These are phyloP conservation scores for Gryon sp. DNA, from an alignment of 1,140 invertebrate genomes.

Conservation along the genomic window DNA sequence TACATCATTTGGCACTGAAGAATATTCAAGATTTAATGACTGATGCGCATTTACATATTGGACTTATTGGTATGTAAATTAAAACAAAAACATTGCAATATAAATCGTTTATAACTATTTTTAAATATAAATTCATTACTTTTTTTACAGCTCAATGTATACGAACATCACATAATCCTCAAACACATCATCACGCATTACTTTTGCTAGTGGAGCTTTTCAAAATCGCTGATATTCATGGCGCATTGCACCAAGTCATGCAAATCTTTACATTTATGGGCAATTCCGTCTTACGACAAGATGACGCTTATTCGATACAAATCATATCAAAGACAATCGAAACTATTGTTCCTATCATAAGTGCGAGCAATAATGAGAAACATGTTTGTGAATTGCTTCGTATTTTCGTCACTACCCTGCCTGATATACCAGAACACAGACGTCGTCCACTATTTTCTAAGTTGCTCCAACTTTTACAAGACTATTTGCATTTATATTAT, in stretches of 20 bases:
- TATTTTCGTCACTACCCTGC: slow-evolving; percentile 92
- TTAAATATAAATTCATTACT: slow-evolving; percentile 1
- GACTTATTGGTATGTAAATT: slow-evolving; percentile 81
- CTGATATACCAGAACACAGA: slow-evolving; percentile 94
- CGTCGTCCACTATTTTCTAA: slow-evolving; percentile 89
- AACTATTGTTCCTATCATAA: slow-evolving; percentile 92
- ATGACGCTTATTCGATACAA: slow-evolving; percentile 96
- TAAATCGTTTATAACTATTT: no score
- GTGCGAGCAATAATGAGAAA: slow-evolving; percentile 79
- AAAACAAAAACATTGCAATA: no score
- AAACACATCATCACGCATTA: slow-evolving; percentile 95
- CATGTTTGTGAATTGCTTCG: slow-evolving; percentile 84
- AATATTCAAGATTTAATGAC: slow-evolving; percentile 66
- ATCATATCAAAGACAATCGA: slow-evolving; percentile 94
- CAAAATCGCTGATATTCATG: slow-evolving; percentile 85
- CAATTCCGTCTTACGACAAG: slow-evolving; percentile 91
- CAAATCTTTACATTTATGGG: slow-evolving; percentile 98
- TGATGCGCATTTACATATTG: slow-evolving; percentile 86
- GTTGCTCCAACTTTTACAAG: slow-evolving; percentile 86
- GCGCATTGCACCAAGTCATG: slow-evolving; percentile 94
- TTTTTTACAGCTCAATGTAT: slow-evolving; percentile 86
- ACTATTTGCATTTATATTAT: slow-evolving; percentile 89
- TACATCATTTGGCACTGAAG: slow-evolving; percentile 83
- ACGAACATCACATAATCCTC: slow-evolving; percentile 92
- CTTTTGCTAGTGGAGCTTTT: slow-evolving; percentile 83